Evolutionary conservation across 2,888 invertebrate genomes (phyloP), one percentile per base, ranked within the genome.

Genomic region (Autographa gamma): DNA sequence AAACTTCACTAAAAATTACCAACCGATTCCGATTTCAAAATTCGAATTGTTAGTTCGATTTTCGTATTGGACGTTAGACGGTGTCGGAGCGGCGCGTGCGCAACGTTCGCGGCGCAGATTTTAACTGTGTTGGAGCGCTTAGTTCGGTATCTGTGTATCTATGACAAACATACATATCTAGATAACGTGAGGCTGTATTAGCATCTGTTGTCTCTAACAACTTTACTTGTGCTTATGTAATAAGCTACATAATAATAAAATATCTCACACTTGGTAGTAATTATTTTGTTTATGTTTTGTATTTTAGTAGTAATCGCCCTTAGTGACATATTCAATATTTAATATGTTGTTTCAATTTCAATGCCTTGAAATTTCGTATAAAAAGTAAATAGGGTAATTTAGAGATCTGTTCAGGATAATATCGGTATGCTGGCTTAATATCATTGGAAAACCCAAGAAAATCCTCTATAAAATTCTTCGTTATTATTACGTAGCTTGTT

Each of bases 1-100:
- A 76, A 65, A 72, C 63, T 25, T 67, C 66, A 80, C 66, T 63
- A 63, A 60, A 62, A 61, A 59, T 56, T 71, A 69, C 66, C 65
- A 62, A 43, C 43, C 60, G 65, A 72, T 72, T 61, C 81, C 69
- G 25, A 79, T 69, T 74, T 64, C 14, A 18, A 73, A 64, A 56
- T 67, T 63, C 34, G 41, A 83, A 85, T 81, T 85, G 77, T 69
- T 76, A 86, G 84, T 85, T 85, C 80, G 82, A 81, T 68, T 76
- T 85, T 85, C 84, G 83, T 74, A 79, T 73, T 79, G 81, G 78
- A 73, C 74, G 71, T 48, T 48, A 48, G 73, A 59, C 68, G 64
- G 43, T 32, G 66, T 41, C 84, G 66, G 56, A 83, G 88, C 85
- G 89, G 90, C 94, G 95, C 95, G 95, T 95, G 95, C 95, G 95